Base-by-base conservation (phyloP, 2,113 vertebrate genomes). In the Bambusicola thoracicus region DNA sequence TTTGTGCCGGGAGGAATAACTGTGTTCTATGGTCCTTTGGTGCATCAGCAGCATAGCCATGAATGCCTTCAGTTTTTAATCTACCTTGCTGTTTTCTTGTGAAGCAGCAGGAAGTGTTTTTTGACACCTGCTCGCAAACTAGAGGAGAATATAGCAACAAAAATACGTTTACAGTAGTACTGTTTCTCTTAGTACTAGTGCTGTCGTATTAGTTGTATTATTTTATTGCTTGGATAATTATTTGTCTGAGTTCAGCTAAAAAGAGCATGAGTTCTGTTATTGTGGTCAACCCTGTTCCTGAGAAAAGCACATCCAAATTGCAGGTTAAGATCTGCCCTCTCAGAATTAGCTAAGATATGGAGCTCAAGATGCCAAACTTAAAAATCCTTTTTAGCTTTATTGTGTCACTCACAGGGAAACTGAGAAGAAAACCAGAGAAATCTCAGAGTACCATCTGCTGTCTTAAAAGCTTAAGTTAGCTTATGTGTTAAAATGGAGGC, bases 161-260 rank as follows among this genome's bases (percentile, higher is more conserved):
- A 56, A 86, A 25, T 1, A 0, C 0, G 0, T 15, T 24, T 41
- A 1, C 59, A 1, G 22, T 51, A 15, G 27, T 12, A 24, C 2
- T 0, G 0, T 19, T 51, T 51, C 49, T 51, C 24, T 51, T 51
- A 51, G 48, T 49, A 25, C 7, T 22, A 44, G 44, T 21, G 46
- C 20, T 48, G 22, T 46, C 13, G 25, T 13, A 27, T 2, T 0
- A 27, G 0, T 13, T 41, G 12, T 49, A 5, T 6, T 56, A 72
- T 63, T n/a, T 4, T 59, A 41, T 61, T 75, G 62, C 6, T 68
- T 13, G 3, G 20, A 7, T 4, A 4, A 1, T 62, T 61, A 8
- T 58, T 58, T 75, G 61, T 4, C 16, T 32, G 30, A 20, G 56
- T 32, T 73, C 29, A 40, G 68, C 61, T 72, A 22, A 27, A 30